Conservation (phyloP, 2,888 invertebrate genomes). For the Campaea margaritaria region DNA sequence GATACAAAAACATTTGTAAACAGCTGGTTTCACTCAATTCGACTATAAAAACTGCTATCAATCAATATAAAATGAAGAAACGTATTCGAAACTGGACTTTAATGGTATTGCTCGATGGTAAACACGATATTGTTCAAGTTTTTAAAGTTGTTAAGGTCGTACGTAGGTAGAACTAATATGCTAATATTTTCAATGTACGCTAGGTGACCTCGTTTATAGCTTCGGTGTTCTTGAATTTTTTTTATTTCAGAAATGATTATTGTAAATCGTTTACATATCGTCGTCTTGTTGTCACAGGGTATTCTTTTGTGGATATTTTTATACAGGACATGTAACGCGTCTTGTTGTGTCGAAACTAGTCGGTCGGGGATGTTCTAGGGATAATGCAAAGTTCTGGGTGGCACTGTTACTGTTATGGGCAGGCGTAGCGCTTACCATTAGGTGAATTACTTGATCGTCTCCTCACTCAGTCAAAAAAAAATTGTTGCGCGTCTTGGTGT, state of each 20-base stretch:
- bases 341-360: too few species aligned
- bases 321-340: too few species aligned
- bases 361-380: too few species aligned
- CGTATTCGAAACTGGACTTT: constrained; percentile 12
- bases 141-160: neutral
- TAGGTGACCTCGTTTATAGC: neutral
- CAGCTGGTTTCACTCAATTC: constrained; percentile 27
- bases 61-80: constrained; percentile 23
- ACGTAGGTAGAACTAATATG: neutral
- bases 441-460: too few species aligned
- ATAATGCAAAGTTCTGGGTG: too few species aligned
- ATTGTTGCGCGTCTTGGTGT: too few species aligned
- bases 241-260: neutral
- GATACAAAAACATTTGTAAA: constrained; percentile 21
- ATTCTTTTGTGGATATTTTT: neutral
- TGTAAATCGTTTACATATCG: too few species aligned
- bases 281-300: too few species aligned
- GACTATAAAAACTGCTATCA: constrained; percentile 19
- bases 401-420: too few species aligned
- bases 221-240: neutral
- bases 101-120: neutral
- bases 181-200: too few species aligned
- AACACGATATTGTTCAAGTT: neutral
- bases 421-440: too few species aligned
- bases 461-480: too few species aligned